Conservation (phyloP, 2,888 invertebrate species). For the Lypha dubia region DNA sequence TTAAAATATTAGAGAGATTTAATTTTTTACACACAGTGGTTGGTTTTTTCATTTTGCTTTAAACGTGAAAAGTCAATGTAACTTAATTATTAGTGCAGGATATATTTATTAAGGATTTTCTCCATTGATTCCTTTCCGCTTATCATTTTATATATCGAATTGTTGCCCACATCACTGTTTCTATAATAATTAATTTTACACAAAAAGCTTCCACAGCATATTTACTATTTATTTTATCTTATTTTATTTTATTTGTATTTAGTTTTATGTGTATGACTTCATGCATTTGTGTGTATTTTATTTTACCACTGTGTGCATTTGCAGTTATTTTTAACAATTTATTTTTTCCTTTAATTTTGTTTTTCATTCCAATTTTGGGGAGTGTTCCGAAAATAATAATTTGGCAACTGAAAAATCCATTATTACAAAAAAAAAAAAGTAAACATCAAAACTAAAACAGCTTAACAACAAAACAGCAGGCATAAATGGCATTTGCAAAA, state of each 20-base stretch:
- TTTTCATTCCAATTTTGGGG: background rate
- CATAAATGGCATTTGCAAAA: slow-evolving; percentile 47
- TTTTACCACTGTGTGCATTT: slow-evolving; percentile 37
- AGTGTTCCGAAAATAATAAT: slow-evolving; percentile 51
- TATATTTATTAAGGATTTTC: too few relatives aligned
- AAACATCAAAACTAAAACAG: slow-evolving; percentile 36
- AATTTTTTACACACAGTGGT: too few relatives aligned
- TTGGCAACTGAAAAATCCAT: slow-evolving; percentile 62
- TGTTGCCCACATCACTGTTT: background rate
- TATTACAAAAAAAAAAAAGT: slow-evolving; percentile 55
- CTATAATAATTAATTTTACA: slow-evolving; percentile 9
- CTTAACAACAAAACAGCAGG: slow-evolving; percentile 49
- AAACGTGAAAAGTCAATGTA: too few relatives aligned
- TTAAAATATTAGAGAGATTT: too few relatives aligned
- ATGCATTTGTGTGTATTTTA: slow-evolving; percentile 11
- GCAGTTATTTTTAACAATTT: slow-evolving; percentile 42
- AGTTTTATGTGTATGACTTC: background rate
- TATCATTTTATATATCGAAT: too few relatives aligned
- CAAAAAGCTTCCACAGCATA: background rate
- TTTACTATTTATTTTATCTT: slow-evolving; percentile 8
- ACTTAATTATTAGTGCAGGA: too few relatives aligned
- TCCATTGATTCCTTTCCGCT: too few relatives aligned
- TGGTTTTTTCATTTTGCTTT: too few relatives aligned
- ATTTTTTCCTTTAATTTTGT: too few relatives aligned
- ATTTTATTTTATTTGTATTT: slow-evolving; percentile 11